Conservation (phyloP, 2,888 invertebrate genomes). For the Nesidiocoris tenuis region DNA sequence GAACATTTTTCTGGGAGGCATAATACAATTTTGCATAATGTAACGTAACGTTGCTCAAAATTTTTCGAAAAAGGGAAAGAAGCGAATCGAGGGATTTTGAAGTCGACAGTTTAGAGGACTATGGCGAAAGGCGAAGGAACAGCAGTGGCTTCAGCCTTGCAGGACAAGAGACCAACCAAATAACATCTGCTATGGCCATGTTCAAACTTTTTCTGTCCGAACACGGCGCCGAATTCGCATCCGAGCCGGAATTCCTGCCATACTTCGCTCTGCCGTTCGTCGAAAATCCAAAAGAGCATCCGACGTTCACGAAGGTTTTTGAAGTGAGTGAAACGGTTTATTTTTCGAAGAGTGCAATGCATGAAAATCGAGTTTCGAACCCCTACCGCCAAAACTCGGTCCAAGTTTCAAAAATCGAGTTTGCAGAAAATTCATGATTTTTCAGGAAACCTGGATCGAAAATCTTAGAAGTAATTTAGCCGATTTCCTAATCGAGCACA, state of each 20-base stretch:
- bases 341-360: conserved; percentile 48
- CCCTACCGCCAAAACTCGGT: too few species aligned
- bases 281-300: conserved; percentile 58
- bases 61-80: conserved; percentile 21
- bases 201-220: conserved; percentile 55
- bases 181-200: conserved; percentile 52
- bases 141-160: conserved; percentile 10
- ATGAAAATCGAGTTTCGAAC: conserved; percentile 49
- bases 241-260: conserved; percentile 59
- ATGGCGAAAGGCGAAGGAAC: conserved; percentile 4
- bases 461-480: conserved; percentile 46
- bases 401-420: too few species aligned
- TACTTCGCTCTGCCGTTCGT: conserved; percentile 62
- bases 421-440: too few species aligned
- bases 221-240: conserved; percentile 57
- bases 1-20: too few species aligned
- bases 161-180: neutral
- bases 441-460: conserved; percentile 48
- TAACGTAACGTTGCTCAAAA: too few species aligned
- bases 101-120: conserved; percentile 30
- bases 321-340: conserved; percentile 52
- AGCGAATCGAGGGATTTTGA: conserved; percentile 37
- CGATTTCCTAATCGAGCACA: conserved; percentile 48
- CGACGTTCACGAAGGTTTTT: conserved; percentile 59
- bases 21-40: too few species aligned